A percentile compares a stretch with the other conserved stretches of the same genome.
These are phyloP conservation scores for Glareola pratincola DNA, from an alignment of 2,113 vertebrate genomes.

Conservation along the genomic window DNA sequence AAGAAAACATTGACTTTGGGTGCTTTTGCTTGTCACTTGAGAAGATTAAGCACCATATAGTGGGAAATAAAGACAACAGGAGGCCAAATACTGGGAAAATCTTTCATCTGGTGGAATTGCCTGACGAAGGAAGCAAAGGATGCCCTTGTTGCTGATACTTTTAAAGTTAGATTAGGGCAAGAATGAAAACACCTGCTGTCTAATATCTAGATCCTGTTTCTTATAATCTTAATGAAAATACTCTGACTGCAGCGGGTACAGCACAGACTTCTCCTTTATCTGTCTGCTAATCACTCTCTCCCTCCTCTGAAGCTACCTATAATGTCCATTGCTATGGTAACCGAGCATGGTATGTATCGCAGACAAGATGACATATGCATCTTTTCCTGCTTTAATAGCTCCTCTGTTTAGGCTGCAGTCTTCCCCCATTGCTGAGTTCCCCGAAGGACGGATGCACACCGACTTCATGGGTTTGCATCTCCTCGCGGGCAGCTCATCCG, in stretches of 20 bases:
- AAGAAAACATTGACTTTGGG: conserved; percentile 27
- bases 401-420: not conserved
- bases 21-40: not conserved
- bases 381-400: conserved; percentile 25
- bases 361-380: conserved; percentile 28
- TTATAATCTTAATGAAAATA: conserved; percentile 21
- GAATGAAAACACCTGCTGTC: not conserved
- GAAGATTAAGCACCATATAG: conserved; percentile 8
- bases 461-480: not conserved
- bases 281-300: conserved; percentile 26
- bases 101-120: not conserved
- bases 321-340: conserved; percentile 54
- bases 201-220: not conserved
- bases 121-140: not conserved
- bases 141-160: not conserved
- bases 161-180: not conserved
- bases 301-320: conserved; percentile 28
- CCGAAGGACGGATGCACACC: not conserved
- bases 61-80: conserved; percentile 12
- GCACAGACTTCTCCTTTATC: not conserved
- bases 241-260: not conserved
- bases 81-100: not conserved
- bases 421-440: not conserved
- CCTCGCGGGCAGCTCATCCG: not conserved
- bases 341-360: not conserved